Evolutionary conservation across 2,113 vertebrate genomes (phyloP).

Genomic region (Diphyllodes magnificus): DNA sequence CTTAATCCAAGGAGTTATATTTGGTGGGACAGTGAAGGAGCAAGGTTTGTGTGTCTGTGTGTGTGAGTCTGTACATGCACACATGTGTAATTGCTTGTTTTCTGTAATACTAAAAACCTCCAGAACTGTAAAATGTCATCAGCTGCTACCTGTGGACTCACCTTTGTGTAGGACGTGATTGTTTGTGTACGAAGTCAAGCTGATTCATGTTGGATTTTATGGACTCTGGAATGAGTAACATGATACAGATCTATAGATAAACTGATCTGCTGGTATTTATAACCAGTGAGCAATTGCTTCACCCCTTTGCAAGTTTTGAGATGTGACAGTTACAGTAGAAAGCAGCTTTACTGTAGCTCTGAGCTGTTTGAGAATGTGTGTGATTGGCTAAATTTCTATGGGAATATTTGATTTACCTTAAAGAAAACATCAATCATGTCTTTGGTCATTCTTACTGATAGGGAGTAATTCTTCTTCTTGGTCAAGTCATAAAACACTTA

Average conservation of each 20-base stretch:
- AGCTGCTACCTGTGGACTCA: not conserved
- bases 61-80: not conserved
- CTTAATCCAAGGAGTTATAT: conserved; percentile 46
- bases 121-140: not conserved
- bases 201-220: conserved; percentile 25
- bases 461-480: not conserved
- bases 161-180: not conserved
- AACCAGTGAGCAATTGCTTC: conserved; percentile 34
- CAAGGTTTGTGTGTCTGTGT: not conserved
- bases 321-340: not conserved
- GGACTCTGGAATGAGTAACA: conserved; percentile 43
- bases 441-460: conserved; percentile 6
- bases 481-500: not conserved
- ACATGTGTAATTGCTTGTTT: not conserved
- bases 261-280: conserved; percentile 51
- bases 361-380: not conserved
- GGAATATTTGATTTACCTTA: not conserved
- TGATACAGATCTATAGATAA: conserved; percentile 58
- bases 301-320: not conserved
- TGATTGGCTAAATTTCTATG: not conserved
- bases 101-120: not conserved
- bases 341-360: not conserved
- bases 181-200: not conserved
- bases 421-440: not conserved
- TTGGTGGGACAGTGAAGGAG: conserved; percentile 11